Conservation (phyloP, 2,113 vertebrate species). For the Orycteropus afer region DNA sequence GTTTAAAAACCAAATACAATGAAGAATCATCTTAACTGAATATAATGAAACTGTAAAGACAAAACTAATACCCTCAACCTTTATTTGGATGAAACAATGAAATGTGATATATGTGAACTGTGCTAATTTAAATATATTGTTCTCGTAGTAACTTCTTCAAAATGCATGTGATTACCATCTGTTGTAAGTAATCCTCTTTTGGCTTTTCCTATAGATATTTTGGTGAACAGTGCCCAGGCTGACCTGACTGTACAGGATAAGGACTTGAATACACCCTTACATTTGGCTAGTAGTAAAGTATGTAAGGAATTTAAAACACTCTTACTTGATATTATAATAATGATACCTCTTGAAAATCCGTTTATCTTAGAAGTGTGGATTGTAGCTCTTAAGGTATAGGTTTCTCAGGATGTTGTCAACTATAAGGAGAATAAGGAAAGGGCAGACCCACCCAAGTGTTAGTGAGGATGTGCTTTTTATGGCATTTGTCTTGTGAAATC, state of each 20-base stretch:
- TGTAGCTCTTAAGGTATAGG: background rate
- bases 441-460: background rate
- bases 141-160: background rate
- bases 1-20: background rate
- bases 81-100: background rate
- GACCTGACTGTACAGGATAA: slow-evolving; percentile 91
- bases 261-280: slow-evolving; percentile 93
- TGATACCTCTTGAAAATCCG: background rate
- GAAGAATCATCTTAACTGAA: background rate
- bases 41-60: background rate
- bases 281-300: slow-evolving; percentile 96
- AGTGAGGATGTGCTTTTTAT: fast-evolving
- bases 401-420: background rate
- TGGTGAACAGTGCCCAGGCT: slow-evolving; percentile 90
- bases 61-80: background rate
- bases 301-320: slow-evolving; percentile 74
- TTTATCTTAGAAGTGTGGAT: background rate
- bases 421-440: background rate
- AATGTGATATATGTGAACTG: background rate
- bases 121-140: background rate
- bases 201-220: slow-evolving; percentile 87
- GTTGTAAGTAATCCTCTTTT: slow-evolving; percentile 23
- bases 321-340: background rate
- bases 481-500: background rate
- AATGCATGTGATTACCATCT: background rate